Percentiles rank a stretch among this genome's conserved stretches.
phyloP scores from a whole-genome alignment of 2,113 vertebrate genomes.

The Synodontis membranacea region DNA sequence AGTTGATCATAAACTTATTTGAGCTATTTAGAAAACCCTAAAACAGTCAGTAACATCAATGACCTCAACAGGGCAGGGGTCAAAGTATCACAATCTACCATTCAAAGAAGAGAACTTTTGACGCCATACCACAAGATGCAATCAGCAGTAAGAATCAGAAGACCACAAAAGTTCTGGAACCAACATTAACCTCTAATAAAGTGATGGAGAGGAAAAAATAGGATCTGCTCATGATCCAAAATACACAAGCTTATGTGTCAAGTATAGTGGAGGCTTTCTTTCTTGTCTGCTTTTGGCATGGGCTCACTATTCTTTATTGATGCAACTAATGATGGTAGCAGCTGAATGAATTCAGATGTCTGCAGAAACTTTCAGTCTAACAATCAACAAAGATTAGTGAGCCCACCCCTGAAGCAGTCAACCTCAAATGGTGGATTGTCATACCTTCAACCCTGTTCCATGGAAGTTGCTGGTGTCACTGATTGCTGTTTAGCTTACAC shows the following conservation, averaged over 20 bases:
- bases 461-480: not conserved
- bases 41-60: not conserved
- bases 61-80: not conserved
- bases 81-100: too few relatives aligned
- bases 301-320: not conserved
- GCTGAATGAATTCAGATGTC: not conserved
- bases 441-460: not conserved
- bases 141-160: not conserved
- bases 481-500: not conserved
- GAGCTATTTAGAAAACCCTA: not conserved
- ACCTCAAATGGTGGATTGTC: not conserved
- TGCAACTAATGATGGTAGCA: not conserved
- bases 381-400: not conserved
- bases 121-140: not conserved
- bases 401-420: not conserved
- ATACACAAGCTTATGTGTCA: not conserved
- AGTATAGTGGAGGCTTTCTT: not conserved
- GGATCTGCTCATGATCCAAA: not conserved
- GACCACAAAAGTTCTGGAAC: too few relatives aligned
- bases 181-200: not conserved
- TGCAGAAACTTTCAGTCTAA: too few relatives aligned
- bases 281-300: not conserved
- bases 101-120: too few relatives aligned
- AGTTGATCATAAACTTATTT: too few relatives aligned
- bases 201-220: not conserved